These are phyloP conservation scores for Megalops cyprinoides DNA, from an alignment of 2,797 vertebrate genomes.

Conservation along the genomic window DNA sequence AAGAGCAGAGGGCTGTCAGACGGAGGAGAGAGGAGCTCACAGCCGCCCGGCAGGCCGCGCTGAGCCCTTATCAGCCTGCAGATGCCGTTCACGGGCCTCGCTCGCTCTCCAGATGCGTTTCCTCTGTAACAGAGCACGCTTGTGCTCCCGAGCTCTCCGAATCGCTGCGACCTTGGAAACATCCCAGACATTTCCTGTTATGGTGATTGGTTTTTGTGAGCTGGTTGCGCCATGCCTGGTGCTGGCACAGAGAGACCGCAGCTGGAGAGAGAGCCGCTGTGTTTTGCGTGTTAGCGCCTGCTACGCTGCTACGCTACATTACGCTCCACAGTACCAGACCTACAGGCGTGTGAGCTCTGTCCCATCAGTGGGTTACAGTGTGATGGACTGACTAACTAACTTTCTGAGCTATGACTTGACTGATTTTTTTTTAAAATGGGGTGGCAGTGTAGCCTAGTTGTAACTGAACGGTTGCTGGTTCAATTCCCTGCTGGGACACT, in stretches of 20 bases:
- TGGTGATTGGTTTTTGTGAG: not conserved
- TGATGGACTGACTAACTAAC: not conserved
- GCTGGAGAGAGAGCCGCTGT: too few species aligned
- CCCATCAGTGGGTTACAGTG: too few species aligned
- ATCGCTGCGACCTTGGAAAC: conserved; percentile 3
- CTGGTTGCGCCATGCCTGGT: too few species aligned
- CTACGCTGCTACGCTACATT: too few species aligned
- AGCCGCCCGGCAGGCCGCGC: not conserved
- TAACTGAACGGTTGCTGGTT: too few species aligned
- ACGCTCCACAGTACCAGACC: too few species aligned
- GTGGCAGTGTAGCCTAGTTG: too few species aligned
- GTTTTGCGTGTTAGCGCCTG: too few species aligned
- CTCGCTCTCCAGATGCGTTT: not conserved
- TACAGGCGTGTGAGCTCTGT: too few species aligned
- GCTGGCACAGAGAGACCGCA: too few species aligned
- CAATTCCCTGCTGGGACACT: too few species aligned
- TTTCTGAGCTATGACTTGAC: not conserved
- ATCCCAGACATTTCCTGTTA: conserved; percentile 17
- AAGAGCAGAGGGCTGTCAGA: not conserved
- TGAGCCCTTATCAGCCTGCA: not conserved
- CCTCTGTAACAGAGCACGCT: not conserved
- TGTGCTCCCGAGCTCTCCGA: not conserved
- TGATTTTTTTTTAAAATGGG: not conserved
- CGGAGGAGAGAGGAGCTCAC: not conserved
- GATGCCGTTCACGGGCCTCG: not conserved